Evolutionary conservation across 35 echinoderm and acorn worm genomes (phyloP), one percentile per base, ranked within the genome.

Genomic region (Stichopus chloronotus): DNA sequence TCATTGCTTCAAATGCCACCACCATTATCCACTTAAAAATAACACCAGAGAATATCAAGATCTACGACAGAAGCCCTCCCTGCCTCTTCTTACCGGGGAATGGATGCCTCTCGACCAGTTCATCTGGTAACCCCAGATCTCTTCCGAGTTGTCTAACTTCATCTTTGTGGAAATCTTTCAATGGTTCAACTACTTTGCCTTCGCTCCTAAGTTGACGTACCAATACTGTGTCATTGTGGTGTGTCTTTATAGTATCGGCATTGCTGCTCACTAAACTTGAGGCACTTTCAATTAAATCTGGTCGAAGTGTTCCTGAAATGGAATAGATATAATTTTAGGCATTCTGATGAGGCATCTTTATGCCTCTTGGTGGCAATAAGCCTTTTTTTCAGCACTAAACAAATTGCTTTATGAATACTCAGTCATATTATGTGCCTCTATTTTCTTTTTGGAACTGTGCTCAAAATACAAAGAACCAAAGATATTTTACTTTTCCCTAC

Each of bases 241-340:
- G 97, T 4, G 97, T 98, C 83, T 98, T 98, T 53, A 98, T 98
- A 10, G 95, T 95, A 54, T 98, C 97, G 17, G 97, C 97, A 56
- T 94, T 96, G n/a, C 91, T 57, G 74, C 97, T 98, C 13, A 93
- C 97, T 17, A 98, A 43, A 52, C 87, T 65, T 30, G 97, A 96
- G 52, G 97, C 97, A 94, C 97, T 98, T 83, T 98, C 97, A 58
- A 98, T 98, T 14, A 98, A 87, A 90, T 98, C 97, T 5, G 97
- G 95, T 22, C 97, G 92, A 55, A 98, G 86, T 16, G 97, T 98
- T 59, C 97, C 97, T 98, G 91, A 9, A 79, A 94, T 52, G 19
- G 6, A 78, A 55, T 7, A 74, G 5, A 77, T 52, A 91, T 43
- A 3, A n/a, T n/a, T n/a, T 43, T 12, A 13, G 9, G 2, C 52